phyloP scores from a whole-genome alignment of 2,888 invertebrate species.

The Leptinotarsa peninsularis region DNA sequence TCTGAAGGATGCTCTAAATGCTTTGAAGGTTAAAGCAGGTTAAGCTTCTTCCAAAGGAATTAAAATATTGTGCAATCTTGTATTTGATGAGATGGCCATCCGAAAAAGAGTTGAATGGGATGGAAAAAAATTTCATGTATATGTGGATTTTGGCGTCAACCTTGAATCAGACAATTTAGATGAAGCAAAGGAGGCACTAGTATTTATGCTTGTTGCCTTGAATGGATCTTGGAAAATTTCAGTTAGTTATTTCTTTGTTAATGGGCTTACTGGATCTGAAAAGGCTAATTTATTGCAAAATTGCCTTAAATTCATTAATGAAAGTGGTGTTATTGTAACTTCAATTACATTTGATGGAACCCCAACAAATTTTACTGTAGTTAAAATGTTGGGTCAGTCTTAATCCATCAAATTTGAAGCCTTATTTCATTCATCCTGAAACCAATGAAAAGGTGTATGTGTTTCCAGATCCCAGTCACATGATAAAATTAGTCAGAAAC shows the following conservation, averaged over 20 bases:
- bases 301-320: conserved; percentile 40
- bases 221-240: conserved; percentile 50
- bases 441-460: conserved; percentile 29
- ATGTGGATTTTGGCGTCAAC: conserved; percentile 44
- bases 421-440: conserved; percentile 31
- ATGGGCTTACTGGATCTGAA: conserved; percentile 40
- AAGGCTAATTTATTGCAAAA: conserved; percentile 38
- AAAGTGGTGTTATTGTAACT: conserved; percentile 39
- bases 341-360: conserved; percentile 51
- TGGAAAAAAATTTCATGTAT: conserved; percentile 32
- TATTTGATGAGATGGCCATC: conserved; percentile 54
- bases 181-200: conserved; percentile 48
- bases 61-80: conserved; percentile 45
- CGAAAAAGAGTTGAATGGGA: conserved; percentile 44
- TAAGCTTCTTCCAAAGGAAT: conserved; percentile 1
- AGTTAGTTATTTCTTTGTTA: conserved; percentile 47
- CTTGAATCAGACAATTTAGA: conserved; percentile 47
- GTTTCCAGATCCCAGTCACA: conserved; percentile 34
- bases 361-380: conserved; percentile 36
- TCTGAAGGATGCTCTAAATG: conserved; percentile 45
- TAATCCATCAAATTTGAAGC: conserved; percentile 37
- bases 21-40: conserved; percentile 39
- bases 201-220: conserved; percentile 43
- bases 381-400: conserved; percentile 40
- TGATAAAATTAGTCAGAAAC: conserved; percentile 31